Percentiles rank a stretch among this genome's conserved stretches.
phyloP scores from a whole-genome alignment of 2,888 invertebrate genomes.

The Apodemia mormo region DNA sequence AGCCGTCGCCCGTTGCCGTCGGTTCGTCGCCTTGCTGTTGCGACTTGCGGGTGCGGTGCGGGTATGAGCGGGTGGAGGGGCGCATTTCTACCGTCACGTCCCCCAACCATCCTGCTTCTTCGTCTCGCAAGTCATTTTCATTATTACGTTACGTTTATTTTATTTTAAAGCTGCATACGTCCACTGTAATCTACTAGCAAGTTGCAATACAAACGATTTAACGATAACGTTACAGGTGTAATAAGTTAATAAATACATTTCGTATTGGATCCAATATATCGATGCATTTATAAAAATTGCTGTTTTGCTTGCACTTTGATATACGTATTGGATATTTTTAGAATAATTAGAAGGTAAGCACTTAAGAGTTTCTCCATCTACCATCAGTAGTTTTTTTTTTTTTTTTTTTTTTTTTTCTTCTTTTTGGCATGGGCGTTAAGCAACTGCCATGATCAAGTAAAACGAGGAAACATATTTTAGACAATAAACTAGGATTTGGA shows the following conservation, averaged over 20 bases:
- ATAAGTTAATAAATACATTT: constrained; percentile 13
- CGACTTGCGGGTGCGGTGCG: constrained; percentile 28
- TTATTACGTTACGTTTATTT: constrained; percentile 66
- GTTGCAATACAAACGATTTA: constrained; percentile 18
- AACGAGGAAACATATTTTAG: no score
- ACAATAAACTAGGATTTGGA: no score
- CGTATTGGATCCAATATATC: neutral
- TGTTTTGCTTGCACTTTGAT: no score
- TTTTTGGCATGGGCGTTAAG: no score
- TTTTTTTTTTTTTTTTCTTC: no score
- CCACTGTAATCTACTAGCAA: constrained; percentile 31
- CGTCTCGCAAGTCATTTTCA: constrained; percentile 70
- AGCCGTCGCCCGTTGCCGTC: constrained; percentile 57
- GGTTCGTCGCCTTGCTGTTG: constrained; percentile 58
- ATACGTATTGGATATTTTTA: no score
- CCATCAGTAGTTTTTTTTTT: no score
- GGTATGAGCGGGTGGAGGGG: constrained; percentile 52
- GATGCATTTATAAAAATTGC: no score
- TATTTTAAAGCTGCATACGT: constrained; percentile 50
- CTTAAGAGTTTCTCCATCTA: no score
- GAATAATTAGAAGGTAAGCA: no score
- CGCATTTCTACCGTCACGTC: constrained; percentile 49
- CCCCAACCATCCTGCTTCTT: constrained; percentile 61
- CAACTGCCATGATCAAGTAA: no score
- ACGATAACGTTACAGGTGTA: constrained; percentile 13